Conservation (phyloP, 2,113 vertebrate species). For the Pelodiscus sinensis region DNA sequence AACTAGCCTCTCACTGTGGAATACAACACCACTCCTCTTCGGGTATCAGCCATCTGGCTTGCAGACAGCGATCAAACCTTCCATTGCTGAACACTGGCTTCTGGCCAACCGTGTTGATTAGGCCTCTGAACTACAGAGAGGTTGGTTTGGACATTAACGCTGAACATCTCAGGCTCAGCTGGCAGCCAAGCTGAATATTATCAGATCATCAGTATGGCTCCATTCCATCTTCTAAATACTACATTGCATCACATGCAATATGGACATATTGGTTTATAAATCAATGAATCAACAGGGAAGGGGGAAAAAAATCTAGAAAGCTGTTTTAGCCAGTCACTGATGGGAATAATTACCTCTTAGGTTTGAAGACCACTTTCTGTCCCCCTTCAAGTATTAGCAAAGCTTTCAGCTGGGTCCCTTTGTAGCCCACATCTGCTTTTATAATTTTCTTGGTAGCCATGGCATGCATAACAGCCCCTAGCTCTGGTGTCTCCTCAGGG, state of each 20-base stretch:
- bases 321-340: fast-evolving
- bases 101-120: neutral
- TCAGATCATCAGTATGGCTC: neutral
- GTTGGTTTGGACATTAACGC: neutral
- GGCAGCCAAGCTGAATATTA: neutral
- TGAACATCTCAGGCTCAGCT: neutral
- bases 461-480: conserved; percentile 92
- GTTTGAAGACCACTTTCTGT: conserved; percentile 99
- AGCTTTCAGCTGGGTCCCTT: conserved; percentile 97
- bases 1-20: neutral
- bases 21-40: neutral
- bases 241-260: neutral
- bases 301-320: neutral
- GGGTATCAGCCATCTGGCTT: neutral
- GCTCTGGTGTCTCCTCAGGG: conserved; percentile 95
- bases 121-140: neutral
- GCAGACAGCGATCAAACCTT: neutral
- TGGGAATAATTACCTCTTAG: conserved; percentile 87
- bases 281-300: neutral
- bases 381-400: conserved; percentile 95
- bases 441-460: conserved; percentile 89
- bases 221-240: neutral
- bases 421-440: conserved; percentile 95
- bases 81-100: too few relatives aligned
- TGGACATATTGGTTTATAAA: neutral